These are phyloP conservation scores for Pantelozetes paolii DNA, from an alignment of 2,888 invertebrate species.

Conservation along the genomic window DNA sequence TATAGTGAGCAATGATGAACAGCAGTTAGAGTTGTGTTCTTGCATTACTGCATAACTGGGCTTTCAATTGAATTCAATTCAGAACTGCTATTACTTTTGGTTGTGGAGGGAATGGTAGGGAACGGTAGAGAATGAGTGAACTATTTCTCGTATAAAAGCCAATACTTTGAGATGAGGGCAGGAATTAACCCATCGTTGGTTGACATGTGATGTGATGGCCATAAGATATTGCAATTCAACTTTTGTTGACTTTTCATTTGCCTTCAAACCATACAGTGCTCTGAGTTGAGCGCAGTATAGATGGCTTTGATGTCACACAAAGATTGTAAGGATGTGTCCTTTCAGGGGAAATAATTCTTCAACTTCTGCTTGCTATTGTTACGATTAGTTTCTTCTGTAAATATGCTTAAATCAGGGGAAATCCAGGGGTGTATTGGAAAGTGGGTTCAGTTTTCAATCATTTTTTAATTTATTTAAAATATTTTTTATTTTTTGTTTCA, in stretches of 20 bases:
- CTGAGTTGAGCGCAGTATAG: not conserved
- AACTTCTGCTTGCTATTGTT: slow-evolving; percentile 12
- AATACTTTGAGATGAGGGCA: slow-evolving; percentile 30
- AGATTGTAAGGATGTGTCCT: slow-evolving; percentile 26
- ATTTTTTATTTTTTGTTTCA: too few species aligned
- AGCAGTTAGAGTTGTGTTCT: slow-evolving; percentile 1
- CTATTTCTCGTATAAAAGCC: slow-evolving; percentile 10
- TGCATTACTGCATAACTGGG: not conserved
- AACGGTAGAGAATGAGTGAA: not conserved
- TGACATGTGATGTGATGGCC: slow-evolving; percentile 22
- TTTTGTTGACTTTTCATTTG: slow-evolving; percentile 21
- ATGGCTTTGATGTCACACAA: not conserved
- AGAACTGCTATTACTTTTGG: not conserved
- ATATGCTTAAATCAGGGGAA: too few species aligned
- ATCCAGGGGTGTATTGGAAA: too few species aligned
- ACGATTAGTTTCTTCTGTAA: not conserved
- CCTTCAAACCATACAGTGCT: not conserved
- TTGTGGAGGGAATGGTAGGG: not conserved
- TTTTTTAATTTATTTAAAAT: too few species aligned
- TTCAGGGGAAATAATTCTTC: slow-evolving; percentile 28
- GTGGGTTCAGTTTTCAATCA: too few species aligned
- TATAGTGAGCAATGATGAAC: slow-evolving; percentile 21
- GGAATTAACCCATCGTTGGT: slow-evolving; percentile 26
- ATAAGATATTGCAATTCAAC: slow-evolving; percentile 30
- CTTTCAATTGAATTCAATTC: slow-evolving; percentile 18